Percentiles rank a stretch among this genome's conserved stretches.
Conservation (phyloP, 2,797 vertebrate species). For the Pipistrellus pipistrellus region DNA sequence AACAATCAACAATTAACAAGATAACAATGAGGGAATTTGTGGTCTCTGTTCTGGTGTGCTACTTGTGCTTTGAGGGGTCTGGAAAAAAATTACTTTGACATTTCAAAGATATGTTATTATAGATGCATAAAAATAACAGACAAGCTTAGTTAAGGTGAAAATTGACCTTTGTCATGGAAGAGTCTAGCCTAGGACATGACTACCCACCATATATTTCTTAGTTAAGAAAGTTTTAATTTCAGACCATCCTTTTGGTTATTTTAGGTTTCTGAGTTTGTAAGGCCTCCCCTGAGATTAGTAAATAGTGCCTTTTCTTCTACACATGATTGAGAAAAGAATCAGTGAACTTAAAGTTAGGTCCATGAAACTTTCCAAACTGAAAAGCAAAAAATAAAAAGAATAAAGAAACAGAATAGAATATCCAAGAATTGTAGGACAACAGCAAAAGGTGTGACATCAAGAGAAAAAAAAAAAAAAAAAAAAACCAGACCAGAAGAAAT, state of each 20-base stretch:
- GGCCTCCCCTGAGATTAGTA: background rate
- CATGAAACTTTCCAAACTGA: background rate
- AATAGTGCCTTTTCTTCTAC: background rate
- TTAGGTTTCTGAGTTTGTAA: background rate
- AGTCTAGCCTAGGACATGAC: background rate
- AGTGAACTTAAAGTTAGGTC: background rate
- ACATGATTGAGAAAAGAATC: background rate
- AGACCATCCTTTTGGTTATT: background rate
- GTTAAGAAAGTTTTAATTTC: background rate
- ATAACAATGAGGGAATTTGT: background rate
- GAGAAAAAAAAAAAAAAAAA: conserved; percentile 1
- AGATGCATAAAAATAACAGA: background rate
- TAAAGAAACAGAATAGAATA: background rate
- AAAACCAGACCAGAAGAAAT: background rate
- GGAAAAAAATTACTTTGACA: background rate
- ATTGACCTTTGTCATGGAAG: background rate
- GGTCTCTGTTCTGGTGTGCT: background rate
- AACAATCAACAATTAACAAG: background rate
- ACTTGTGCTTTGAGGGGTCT: background rate
- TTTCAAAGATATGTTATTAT: background rate
- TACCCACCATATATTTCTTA: background rate
- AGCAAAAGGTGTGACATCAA: background rate
- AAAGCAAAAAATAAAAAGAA: background rate
- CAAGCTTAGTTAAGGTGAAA: background rate
- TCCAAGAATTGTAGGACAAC: background rate